Evolutionary conservation across 2,888 invertebrate species (phyloP).

Genomic region (Habrosyne pyritoides): DNA sequence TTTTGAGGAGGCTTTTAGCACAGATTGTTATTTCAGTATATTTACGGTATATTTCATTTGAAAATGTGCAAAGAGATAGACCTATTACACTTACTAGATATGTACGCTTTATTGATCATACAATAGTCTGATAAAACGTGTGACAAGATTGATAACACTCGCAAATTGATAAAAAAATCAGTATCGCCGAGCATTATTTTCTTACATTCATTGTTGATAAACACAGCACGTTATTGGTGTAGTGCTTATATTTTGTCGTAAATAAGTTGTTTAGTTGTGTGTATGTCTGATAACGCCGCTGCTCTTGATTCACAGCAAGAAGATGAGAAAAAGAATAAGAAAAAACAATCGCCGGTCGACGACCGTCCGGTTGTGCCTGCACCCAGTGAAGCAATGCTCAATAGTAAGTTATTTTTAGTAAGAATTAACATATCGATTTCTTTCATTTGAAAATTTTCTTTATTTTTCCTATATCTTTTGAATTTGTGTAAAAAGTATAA

Average conservation of each 20-base stretch:
- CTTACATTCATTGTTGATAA: slow-evolving; percentile 48
- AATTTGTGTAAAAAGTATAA: no score
- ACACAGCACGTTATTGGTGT: slow-evolving; percentile 29
- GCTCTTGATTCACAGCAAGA: slow-evolving; percentile 68
- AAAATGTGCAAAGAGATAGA: no score
- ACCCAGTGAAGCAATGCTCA: slow-evolving; percentile 80
- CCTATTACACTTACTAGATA: slow-evolving; percentile 24
- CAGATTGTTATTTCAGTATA: no score
- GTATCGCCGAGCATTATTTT: slow-evolving; percentile 37
- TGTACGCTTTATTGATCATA: slow-evolving; percentile 63
- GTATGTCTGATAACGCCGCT: slow-evolving; percentile 62
- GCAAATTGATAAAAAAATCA: slow-evolving; percentile 65
- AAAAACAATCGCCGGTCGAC: slow-evolving; percentile 75
- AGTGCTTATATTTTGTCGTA: slow-evolving; percentile 20
- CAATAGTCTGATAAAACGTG: slow-evolving; percentile 62
- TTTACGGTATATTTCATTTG: no score
- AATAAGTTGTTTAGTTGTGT: slow-evolving; percentile 30
- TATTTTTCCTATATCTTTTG: no score
- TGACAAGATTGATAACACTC: slow-evolving; percentile 66
- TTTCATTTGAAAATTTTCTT: no score
- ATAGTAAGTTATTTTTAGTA: slow-evolving; percentile 59
- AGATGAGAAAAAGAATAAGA: slow-evolving; percentile 78
- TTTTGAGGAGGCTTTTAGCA: no score
- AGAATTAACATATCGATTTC: neutral
- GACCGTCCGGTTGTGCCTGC: slow-evolving; percentile 76